Base-by-base conservation (phyloP, 64 coral and sea anemone species). In the Pocillopora damicornis region DNA sequence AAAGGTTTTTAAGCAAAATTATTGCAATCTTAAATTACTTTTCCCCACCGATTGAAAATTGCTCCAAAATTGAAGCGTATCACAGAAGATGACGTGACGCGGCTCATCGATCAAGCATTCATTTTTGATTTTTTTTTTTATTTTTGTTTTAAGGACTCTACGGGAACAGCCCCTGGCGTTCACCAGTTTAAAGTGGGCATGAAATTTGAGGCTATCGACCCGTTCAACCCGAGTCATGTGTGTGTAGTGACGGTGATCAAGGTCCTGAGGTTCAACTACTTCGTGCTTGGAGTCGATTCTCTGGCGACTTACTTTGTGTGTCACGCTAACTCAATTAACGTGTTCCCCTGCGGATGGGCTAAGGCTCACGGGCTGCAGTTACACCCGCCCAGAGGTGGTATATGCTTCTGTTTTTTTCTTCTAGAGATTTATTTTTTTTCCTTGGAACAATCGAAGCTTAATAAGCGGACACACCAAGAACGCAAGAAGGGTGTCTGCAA, bases 161-260 rank as follows among this genome's bases (percentile, higher is more conserved):
- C 97, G 17, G 97, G 97, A 22, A 99, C 97, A n/a, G 97, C 97
- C 9, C 97, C 93, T 26, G 97, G 97, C 17, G 64, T 89, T 35
- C 93, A 88, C 35, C 90, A 95, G 56, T 99, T 99, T 76, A 95
- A 99, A 95, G 88, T 99, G 60, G 97, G 97, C 16, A 95, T 99
- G 97, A 99, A 99, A 79, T 99, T 99, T 58, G 97, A 99, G 87
- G 97, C 93, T 17, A 95, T 99, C 63, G 93, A 99, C 79, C 97
- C 97, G 0, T 99, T 95, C 58, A 94, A 93, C 78, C 97, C 97
- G 9, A 95, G 93, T 75, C 97, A 99, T 63, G 84, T 99, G 58
- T 94, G 93, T 71, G 97, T 99, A 6, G 90, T 99, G 16, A 99
- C 97, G 18, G 97, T 99, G 5, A 99, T 99, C 75, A 99, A 99